Evolutionary conservation across 2,113 vertebrate genomes (phyloP).

Genomic region (Hepsetus odoe): DNA sequence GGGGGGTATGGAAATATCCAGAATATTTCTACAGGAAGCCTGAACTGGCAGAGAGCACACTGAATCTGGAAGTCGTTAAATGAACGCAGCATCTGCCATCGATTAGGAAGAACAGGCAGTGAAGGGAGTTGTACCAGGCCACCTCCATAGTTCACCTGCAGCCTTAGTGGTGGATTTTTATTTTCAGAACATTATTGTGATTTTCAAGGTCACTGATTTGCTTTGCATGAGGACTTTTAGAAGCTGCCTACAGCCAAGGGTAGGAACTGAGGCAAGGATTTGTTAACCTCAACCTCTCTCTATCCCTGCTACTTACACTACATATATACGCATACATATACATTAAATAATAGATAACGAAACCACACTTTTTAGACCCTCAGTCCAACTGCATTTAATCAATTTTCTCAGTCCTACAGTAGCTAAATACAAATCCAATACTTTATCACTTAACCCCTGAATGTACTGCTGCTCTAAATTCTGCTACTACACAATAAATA

Average conservation of each 20-base stretch:
- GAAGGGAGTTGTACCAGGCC: constrained; percentile 50
- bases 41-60: constrained; percentile 56
- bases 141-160: background rate
- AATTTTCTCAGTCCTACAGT: background rate
- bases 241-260: background rate
- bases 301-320: background rate
- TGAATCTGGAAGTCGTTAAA: constrained; percentile 74
- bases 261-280: too few relatives aligned
- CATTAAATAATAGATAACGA: background rate
- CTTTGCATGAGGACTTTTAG: background rate
- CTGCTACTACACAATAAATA: too few relatives aligned
- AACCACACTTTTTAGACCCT: background rate
- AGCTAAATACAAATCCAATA: too few relatives aligned
- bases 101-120: constrained; percentile 66
- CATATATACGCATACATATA: background rate
- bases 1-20: constrained; percentile 42
- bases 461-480: too few relatives aligned
- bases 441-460: too few relatives aligned
- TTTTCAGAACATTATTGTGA: constrained; percentile 6
- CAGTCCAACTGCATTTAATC: background rate
- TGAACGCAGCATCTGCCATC: constrained; percentile 69
- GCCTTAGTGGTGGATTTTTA: background rate
- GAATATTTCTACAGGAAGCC: constrained; percentile 48
- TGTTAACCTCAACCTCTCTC: background rate
- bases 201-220: background rate